These are phyloP conservation scores for Rutpela maculata DNA, from an alignment of 2,888 invertebrate genomes.

Conservation along the genomic window DNA sequence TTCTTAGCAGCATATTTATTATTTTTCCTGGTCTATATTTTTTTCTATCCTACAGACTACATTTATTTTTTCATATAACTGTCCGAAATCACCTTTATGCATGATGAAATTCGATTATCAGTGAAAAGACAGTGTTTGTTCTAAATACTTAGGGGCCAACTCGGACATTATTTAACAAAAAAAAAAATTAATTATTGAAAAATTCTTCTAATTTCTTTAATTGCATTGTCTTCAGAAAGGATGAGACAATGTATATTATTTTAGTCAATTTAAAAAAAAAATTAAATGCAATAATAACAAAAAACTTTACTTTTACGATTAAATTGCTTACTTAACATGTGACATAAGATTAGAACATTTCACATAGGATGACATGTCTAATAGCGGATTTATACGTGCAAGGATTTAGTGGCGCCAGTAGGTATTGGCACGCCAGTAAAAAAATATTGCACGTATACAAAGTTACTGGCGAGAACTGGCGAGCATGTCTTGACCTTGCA, in stretches of 20 bases:
- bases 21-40: constrained; percentile 7
- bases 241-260: constrained; percentile 10
- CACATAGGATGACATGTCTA: too few species aligned
- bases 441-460: too few species aligned
- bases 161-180: background rate
- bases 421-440: too few species aligned
- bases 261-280: background rate
- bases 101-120: background rate
- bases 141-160: constrained; percentile 11
- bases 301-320: too few species aligned
- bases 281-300: too few species aligned
- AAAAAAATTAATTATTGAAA: background rate
- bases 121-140: background rate
- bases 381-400: too few species aligned
- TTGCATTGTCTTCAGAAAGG: constrained; percentile 4
- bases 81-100: background rate
- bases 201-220: background rate
- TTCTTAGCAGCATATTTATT: background rate
- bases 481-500: too few species aligned
- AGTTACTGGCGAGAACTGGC: too few species aligned
- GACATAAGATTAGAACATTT: too few species aligned
- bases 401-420: too few species aligned
- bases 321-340: too few species aligned
- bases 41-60: background rate
- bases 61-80: constrained; percentile 15